Base-by-base conservation (phyloP, 2,888 invertebrate genomes). In the Eupeodes latifasciatus region DNA sequence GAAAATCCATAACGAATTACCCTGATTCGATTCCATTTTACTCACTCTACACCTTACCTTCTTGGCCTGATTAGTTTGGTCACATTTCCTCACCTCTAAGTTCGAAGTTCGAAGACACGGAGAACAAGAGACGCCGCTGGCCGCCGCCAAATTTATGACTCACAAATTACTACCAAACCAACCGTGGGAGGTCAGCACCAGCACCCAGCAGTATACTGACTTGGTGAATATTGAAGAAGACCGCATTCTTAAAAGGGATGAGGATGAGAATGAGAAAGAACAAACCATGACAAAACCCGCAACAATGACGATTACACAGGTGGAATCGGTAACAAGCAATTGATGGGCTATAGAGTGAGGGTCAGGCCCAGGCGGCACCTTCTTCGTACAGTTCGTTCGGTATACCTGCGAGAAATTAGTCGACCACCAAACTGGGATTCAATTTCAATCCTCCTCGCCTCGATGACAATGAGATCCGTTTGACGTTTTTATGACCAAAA, bases 1-100 rank as follows among this genome's bases (percentile, higher is more conserved):
- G 72, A 78, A 84, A 81, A 85, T 81, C 87, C 85, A 81, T 85
- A 88, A 88, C 85, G 78, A 88, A 85, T 88, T 87, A 80, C 80
- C 79, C 61, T 66, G 79, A 64, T 83, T 87, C 80, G 87, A 81
- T 81, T 84, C 77, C 57, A 74, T 67, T n/a, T 67, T 72, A 55
- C 49, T 64, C 51, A 62, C 57, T 27, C 27, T 27, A 27, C 27
- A 27, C 27, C 27, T 66, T 64, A 27, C 44, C 64, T 64, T 51
- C 51, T 36, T 47, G 47, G 66, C 6, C 44, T 66, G 67, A 16
- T 34, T 67, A n/a, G 34, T 36, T 36, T 85, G 84, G 72, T 81
- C 78, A 75, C 85, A 85, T 81, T 81, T 85, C 77, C 81, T 81
- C 88, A 85, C 85, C 81, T 85, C 61, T 27, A 44, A 34, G 27